These are phyloP conservation scores for Bombus affinis DNA, from an alignment of 1,140 invertebrate genomes.

Conservation along the genomic window DNA sequence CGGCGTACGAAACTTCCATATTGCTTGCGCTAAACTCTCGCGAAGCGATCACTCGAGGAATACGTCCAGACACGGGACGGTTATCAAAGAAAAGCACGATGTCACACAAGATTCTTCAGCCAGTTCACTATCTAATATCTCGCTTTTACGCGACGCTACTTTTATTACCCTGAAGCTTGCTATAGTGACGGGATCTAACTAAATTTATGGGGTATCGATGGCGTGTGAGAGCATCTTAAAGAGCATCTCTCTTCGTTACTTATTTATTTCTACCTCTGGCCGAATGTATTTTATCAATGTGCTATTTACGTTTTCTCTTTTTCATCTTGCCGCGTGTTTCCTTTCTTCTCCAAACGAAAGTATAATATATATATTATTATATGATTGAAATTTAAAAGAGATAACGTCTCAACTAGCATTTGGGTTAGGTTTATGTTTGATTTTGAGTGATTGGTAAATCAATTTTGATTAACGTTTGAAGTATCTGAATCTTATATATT, in stretches of 20 bases:
- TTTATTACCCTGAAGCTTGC: constrained; percentile 31
- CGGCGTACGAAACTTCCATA: constrained; percentile 54
- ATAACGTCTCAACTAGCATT: too few species aligned
- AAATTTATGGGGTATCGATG: constrained; percentile 61
- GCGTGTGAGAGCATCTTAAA: constrained; percentile 23
- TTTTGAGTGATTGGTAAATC: too few species aligned
- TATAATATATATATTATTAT: too few species aligned
- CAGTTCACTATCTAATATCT: constrained; percentile 56
- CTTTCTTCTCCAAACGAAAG: not conserved
- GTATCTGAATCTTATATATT: too few species aligned
- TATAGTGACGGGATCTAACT: constrained; percentile 51
- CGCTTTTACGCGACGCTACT: constrained; percentile 53
- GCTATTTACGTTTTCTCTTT: constrained; percentile 24
- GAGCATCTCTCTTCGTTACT: not conserved
- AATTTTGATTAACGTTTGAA: too few species aligned
- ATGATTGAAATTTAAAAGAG: too few species aligned
- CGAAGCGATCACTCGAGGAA: constrained; percentile 61
- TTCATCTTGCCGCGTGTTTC: too few species aligned
- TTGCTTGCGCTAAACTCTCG: constrained; percentile 53
- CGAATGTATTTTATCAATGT: constrained; percentile 50
- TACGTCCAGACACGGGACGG: constrained; percentile 36
- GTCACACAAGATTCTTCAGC: constrained; percentile 50
- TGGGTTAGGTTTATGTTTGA: too few species aligned
- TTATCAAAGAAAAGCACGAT: constrained; percentile 60
- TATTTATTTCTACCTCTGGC: not conserved